Conservation (phyloP, 2,888 invertebrate genomes). For the Ischnus inquisitorius region DNA sequence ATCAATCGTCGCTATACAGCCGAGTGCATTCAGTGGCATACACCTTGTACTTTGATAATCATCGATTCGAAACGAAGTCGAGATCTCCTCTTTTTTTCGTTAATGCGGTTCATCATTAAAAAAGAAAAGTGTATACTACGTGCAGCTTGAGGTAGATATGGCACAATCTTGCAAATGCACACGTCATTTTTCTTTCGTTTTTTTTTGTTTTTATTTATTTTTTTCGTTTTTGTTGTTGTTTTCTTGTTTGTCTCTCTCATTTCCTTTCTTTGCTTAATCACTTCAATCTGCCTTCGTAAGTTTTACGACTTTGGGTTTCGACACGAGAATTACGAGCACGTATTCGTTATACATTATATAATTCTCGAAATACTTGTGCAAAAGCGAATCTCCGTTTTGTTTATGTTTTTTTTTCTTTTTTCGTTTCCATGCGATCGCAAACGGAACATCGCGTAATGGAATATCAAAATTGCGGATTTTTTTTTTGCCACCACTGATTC, state of each 20-base stretch:
- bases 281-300: slow-evolving; percentile 58
- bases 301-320: slow-evolving; percentile 59
- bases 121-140: slow-evolving; percentile 66
- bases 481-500: slow-evolving; percentile 61
- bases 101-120: slow-evolving; percentile 37
- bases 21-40: slow-evolving; percentile 67
- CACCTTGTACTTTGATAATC: slow-evolving; percentile 58
- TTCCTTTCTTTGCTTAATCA: slow-evolving; percentile 51
- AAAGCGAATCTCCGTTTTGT: slow-evolving; percentile 64
- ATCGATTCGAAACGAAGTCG: slow-evolving; percentile 52
- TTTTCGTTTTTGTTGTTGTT: slow-evolving; percentile 11
- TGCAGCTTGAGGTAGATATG: slow-evolving; percentile 75
- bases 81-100: slow-evolving; percentile 40
- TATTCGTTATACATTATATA: slow-evolving; percentile 59
- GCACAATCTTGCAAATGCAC: slow-evolving; percentile 73
- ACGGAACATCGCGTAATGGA: slow-evolving; percentile 41
- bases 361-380: slow-evolving; percentile 68
- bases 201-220: slow-evolving; percentile 20
- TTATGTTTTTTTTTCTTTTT: slow-evolving; percentile 28
- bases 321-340: slow-evolving; percentile 65
- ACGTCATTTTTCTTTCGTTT: slow-evolving; percentile 55
- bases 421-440: slow-evolving; percentile 40
- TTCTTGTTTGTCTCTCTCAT: slow-evolving; percentile 24
- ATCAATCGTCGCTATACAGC: slow-evolving; percentile 56
- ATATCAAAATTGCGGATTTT: slow-evolving; percentile 32